These are phyloP conservation scores for Aleadryas rufinucha DNA, from an alignment of 2,113 vertebrate species.

Conservation along the genomic window DNA sequence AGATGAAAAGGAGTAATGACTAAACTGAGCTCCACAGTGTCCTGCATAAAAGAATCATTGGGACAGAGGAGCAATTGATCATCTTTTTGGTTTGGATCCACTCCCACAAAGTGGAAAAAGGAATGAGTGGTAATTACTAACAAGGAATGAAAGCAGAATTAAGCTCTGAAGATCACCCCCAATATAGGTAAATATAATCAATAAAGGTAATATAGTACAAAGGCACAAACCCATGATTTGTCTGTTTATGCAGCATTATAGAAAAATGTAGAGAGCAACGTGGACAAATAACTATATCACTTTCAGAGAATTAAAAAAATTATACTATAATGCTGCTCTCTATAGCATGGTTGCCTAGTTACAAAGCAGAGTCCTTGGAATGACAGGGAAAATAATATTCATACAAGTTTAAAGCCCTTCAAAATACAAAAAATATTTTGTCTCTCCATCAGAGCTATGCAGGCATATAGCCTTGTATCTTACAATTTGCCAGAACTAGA, in stretches of 20 bases:
- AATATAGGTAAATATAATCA: not conserved
- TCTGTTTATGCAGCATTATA: not conserved
- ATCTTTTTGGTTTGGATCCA: not conserved
- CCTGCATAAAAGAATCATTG: not conserved
- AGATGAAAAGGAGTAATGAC: not conserved
- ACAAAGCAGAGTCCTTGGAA: constrained; percentile 5
- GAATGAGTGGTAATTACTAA: not conserved
- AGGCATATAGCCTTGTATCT: not conserved
- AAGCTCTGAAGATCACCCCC: not conserved
- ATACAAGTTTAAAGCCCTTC: not conserved
- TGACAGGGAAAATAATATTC: not conserved
- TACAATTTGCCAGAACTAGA: not conserved
- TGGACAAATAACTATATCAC: not conserved
- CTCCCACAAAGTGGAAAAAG: not conserved
- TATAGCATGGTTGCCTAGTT: constrained; percentile 38
- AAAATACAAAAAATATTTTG: not conserved
- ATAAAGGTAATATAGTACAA: not conserved
- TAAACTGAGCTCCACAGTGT: not conserved
- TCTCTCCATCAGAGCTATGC: not conserved
- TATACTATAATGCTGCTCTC: not conserved
- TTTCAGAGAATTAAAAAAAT: not conserved
- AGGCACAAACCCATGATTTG: not conserved
- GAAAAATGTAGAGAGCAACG: not conserved
- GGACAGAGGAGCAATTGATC: not conserved
- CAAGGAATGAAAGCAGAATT: not conserved